Conservation (phyloP, 2,888 invertebrate species). For the Sinopyrophorus schimmeli region DNA sequence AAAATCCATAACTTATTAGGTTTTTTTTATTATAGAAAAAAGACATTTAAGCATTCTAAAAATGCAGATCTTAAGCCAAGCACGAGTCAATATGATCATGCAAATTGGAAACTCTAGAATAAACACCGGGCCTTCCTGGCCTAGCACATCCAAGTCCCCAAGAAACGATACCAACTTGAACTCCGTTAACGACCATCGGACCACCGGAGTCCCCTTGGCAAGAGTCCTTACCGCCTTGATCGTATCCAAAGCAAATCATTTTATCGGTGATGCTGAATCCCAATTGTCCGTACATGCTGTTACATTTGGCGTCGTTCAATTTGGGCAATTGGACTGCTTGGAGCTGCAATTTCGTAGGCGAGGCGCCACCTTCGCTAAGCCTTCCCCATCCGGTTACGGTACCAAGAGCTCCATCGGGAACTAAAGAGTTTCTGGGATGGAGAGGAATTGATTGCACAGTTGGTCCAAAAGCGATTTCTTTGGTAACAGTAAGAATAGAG, state of each 20-base stretch:
- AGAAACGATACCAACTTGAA: neutral
- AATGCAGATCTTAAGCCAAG: no score
- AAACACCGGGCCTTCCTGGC: neutral
- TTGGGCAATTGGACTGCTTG: conserved; percentile 4
- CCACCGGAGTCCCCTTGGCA: conserved; percentile 8
- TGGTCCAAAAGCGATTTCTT: neutral
- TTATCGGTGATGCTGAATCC: no score
- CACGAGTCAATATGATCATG: no score
- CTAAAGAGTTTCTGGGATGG: neutral
- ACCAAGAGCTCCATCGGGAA: neutral
- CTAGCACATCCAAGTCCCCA: conserved; percentile 3
- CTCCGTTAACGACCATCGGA: neutral
- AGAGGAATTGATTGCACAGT: conserved; percentile 1
- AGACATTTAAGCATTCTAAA: no score
- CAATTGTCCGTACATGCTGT: no score
- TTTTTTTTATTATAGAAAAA: no score
- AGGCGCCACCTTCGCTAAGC: neutral
- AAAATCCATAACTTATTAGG: no score
- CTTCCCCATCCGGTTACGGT: conserved; percentile 7
- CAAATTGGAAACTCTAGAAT: neutral
- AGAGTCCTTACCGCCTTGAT: neutral
- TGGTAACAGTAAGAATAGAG: neutral
- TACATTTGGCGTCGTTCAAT: neutral
- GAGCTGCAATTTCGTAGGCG: neutral
- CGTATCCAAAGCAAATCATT: no score